Evolutionary conservation across 2,888 invertebrate species (phyloP).

Genomic region (Hipparchia semele): DNA sequence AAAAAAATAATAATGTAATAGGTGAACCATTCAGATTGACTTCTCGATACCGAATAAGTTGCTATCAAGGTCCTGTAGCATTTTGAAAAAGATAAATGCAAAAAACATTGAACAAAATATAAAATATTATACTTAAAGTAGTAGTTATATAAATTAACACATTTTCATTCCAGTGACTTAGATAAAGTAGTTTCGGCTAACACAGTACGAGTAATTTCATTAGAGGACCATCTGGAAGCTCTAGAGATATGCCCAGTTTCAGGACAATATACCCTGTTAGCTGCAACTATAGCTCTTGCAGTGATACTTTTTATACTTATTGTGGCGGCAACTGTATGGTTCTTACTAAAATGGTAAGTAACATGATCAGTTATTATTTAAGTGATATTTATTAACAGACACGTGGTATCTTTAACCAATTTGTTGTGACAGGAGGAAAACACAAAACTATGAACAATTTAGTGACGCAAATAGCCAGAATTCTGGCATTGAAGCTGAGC

Average conservation of each 20-base stretch:
- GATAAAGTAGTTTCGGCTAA: constrained; percentile 54
- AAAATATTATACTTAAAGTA: background rate
- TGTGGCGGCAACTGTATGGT: constrained; percentile 59
- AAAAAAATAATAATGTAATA: no score
- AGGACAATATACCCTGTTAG: constrained; percentile 66
- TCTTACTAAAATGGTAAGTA: constrained; percentile 66
- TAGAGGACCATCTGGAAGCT: constrained; percentile 70
- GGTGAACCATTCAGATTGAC: no score
- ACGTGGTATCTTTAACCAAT: constrained; percentile 11
- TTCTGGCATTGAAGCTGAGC: constrained; percentile 54
- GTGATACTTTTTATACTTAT: constrained; percentile 66
- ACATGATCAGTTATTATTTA: constrained; percentile 36
- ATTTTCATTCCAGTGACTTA: constrained; percentile 63
- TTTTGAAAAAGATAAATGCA: background rate
- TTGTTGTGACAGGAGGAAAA: constrained; percentile 58
- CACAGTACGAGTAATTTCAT: constrained; percentile 59
- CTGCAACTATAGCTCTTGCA: constrained; percentile 68
- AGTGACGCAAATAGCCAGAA: constrained; percentile 60
- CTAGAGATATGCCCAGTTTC: constrained; percentile 55
- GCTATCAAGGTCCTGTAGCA: no score
- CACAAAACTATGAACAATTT: constrained; percentile 59
- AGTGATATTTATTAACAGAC: constrained; percentile 49
- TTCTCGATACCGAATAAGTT: no score
- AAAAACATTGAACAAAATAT: background rate
- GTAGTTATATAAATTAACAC: background rate